These are phyloP conservation scores for Spisula subtruncata DNA, from an alignment of 2,888 invertebrate species.

Conservation along the genomic window DNA sequence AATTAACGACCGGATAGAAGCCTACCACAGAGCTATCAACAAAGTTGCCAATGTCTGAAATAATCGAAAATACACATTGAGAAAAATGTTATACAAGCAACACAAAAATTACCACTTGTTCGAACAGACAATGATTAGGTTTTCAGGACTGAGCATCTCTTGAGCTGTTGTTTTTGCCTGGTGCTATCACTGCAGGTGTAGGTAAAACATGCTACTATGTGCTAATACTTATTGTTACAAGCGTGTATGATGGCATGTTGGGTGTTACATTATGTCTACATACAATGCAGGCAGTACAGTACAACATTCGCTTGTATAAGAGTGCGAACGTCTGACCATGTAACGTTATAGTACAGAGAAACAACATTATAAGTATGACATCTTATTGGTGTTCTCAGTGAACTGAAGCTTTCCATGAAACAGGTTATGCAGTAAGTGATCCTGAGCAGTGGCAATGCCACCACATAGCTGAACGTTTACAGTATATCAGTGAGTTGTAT, in stretches of 20 bases:
- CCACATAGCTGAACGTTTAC: no score
- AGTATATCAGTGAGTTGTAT: no score
- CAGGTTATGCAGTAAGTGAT: no score
- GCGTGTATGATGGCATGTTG: not conserved
- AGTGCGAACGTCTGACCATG: not conserved
- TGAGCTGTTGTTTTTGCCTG: not conserved
- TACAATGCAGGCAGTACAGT: not conserved
- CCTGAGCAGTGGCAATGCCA: no score
- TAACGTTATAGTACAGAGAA: no score
- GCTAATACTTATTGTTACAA: not conserved
- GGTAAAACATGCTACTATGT: not conserved
- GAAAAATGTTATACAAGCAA: not conserved
- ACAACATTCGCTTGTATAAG: not conserved
- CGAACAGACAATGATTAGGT: constrained; percentile 27
- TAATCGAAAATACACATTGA: constrained; percentile 37
- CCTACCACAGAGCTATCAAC: constrained; percentile 59
- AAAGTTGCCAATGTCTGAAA: constrained; percentile 63
- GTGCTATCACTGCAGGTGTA: constrained; percentile 5
- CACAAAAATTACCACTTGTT: constrained; percentile 33
- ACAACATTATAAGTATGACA: no score
- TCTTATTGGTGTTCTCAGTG: no score
- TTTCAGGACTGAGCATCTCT: constrained; percentile 18
- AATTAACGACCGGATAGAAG: constrained; percentile 56
- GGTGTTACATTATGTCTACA: not conserved
- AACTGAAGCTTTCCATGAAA: no score